These are phyloP conservation scores for Mayetiola destructor DNA, from an alignment of 2,888 invertebrate species.

Conservation along the genomic window DNA sequence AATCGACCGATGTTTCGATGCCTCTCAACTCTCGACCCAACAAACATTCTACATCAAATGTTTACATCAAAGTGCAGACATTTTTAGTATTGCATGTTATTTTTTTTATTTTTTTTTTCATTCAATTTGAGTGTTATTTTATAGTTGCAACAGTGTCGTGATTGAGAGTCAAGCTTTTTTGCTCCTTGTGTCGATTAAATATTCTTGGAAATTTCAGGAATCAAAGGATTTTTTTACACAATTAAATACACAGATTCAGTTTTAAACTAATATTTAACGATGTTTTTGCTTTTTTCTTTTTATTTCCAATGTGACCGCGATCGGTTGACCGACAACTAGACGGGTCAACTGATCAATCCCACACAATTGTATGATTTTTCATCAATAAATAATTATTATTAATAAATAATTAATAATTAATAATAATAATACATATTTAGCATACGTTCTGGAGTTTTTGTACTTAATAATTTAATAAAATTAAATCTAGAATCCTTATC, in stretches of 20 bases:
- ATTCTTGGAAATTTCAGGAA: background rate
- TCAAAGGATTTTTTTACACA: conserved; percentile 1
- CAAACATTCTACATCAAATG: too few species aligned
- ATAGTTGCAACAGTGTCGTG: too few species aligned
- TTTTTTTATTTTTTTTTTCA: background rate
- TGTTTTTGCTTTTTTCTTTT: background rate
- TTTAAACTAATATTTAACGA: background rate
- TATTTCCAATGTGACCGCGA: too few species aligned
- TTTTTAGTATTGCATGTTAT: background rate
- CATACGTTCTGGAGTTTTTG: too few species aligned
- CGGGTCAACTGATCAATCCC: background rate
- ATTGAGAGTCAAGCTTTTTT: background rate
- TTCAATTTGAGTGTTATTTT: too few species aligned
- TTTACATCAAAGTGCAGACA: too few species aligned
- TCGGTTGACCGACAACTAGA: too few species aligned
- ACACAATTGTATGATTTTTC: background rate
- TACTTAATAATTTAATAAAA: too few species aligned
- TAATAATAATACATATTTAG: background rate
- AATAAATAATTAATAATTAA: background rate
- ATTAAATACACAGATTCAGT: conserved; percentile 2
- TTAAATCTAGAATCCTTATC: too few species aligned
- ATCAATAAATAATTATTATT: background rate
- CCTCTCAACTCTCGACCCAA: too few species aligned
- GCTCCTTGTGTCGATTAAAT: background rate
- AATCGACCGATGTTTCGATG: too few species aligned